Evolutionary conservation across 1,140 invertebrate genomes (phyloP), one percentile per base, ranked within the genome.

Genomic region (Zaprionus inermis): DNA sequence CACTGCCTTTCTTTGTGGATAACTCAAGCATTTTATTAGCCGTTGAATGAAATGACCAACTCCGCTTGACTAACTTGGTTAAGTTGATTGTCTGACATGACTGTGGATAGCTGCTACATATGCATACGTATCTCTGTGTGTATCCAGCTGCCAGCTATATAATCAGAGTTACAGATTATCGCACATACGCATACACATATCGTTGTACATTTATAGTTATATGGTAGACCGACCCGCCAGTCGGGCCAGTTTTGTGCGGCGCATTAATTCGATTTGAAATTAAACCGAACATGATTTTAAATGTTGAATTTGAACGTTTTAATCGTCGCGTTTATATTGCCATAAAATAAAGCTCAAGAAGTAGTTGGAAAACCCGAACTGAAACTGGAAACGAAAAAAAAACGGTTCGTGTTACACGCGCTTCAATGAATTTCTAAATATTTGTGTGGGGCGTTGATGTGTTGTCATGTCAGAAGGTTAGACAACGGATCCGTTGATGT

Each of bases 11-110:
- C 78, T 69, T 78, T 78, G 80, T 77, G 74, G 85, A 88, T 88
- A 88, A 88, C 84, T 89, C 85, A 84, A 82, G 84, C 84, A 88
- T 88, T 88, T 88, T 88, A 88, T 88, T 88, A 88, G 84, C 80
- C 85, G 84, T 73, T 89, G 84, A 88, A 88, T 89, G 84, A 82
- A 88, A 88, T 88, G 84, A 89, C 84, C 84, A 88, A 88, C 84
- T 84, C 78, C 68, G 84, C 77, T 88, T 88, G 84, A 88, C 84
- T 88, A 88, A 88, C 84, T 88, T 89, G 80, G 80, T 83, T 88
- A 88, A 88, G 84, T 88, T 88, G 84, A 88, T 88, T 89, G 84
- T 89, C 84, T 89, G 84, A 88, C 83, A 88, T 89, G 83, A 68
- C 76, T 78, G 82, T 69, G 76, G 83, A 82, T 86, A 82, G 83